These are phyloP conservation scores for Scartelaos histophorus DNA, from an alignment of 2,113 vertebrate genomes.

Conservation along the genomic window DNA sequence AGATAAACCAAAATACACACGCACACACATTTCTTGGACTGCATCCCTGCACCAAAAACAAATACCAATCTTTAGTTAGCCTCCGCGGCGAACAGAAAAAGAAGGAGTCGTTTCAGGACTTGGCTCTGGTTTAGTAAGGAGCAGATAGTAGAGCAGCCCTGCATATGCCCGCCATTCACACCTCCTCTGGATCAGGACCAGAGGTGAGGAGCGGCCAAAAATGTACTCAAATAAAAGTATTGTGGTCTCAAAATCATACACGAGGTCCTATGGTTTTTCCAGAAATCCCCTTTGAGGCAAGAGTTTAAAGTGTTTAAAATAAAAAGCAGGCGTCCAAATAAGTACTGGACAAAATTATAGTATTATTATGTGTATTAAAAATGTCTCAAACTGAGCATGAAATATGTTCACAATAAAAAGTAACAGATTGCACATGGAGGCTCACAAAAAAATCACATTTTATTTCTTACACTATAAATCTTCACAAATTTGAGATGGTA, in stretches of 20 bases:
- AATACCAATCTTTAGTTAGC: conserved; percentile 77
- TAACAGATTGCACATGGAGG: too few species aligned
- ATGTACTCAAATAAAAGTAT: background rate
- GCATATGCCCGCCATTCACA: conserved; percentile 55
- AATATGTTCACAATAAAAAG: too few species aligned
- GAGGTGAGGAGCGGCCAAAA: background rate
- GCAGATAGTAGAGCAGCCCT: conserved; percentile 58
- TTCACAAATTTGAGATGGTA: background rate
- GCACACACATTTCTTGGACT: conserved; percentile 72
- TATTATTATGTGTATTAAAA: too few species aligned
- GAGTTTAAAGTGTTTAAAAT: background rate
- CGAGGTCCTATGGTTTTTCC: background rate
- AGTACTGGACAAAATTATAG: too few species aligned
- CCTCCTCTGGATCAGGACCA: conserved; percentile 40
- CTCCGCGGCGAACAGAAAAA: conserved; percentile 68
- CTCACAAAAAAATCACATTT: too few species aligned
- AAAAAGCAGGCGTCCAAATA: too few species aligned
- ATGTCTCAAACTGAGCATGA: too few species aligned
- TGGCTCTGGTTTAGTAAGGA: conserved; percentile 63
- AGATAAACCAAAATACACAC: conserved; percentile 51
- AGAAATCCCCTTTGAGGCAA: background rate
- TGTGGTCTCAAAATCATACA: background rate
- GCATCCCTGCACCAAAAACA: conserved; percentile 76
- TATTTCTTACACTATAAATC: too few species aligned
- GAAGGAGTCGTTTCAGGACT: conserved; percentile 66